Evolutionary conservation across 2,797 vertebrate genomes (phyloP).

Genomic region (Tauraco hartlaubi): DNA sequence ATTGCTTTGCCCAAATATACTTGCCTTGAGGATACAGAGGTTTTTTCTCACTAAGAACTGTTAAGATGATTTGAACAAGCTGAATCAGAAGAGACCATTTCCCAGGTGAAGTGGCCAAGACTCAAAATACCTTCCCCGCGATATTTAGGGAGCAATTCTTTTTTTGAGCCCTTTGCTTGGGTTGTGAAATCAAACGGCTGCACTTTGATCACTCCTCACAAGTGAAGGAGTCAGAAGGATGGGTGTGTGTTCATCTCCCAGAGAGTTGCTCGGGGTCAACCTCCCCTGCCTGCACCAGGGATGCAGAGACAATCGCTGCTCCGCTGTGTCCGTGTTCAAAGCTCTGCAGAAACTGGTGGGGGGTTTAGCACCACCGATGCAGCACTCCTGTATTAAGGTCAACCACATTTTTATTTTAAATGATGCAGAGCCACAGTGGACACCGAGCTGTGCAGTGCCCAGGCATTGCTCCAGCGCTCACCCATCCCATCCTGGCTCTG

Average conservation of each 20-base stretch:
- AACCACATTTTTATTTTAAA: not conserved
- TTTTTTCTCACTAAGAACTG: not conserved
- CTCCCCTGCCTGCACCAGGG: not conserved
- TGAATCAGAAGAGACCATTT: constrained; percentile 52
- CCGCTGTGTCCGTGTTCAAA: rapidly evolving
- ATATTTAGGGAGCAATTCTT: not conserved
- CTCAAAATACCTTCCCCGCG: not conserved
- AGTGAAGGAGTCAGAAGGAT: not conserved
- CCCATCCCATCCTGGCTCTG: not conserved
- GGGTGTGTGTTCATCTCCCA: not conserved
- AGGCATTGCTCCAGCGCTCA: not conserved
- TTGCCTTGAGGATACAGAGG: constrained; percentile 66
- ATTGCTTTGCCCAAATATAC: constrained; percentile 70
- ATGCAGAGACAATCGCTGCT: rapidly evolving
- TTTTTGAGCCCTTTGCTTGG: not conserved
- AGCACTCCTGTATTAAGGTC: not conserved
- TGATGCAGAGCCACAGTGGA: rapidly evolving
- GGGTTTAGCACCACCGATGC: not conserved
- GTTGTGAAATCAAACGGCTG: not conserved
- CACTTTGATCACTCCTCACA: not conserved
- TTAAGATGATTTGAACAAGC: constrained; percentile 50
- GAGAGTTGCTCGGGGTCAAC: not conserved
- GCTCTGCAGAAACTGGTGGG: rapidly evolving
- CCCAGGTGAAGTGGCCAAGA: not conserved
- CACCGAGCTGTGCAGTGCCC: not conserved